Percentiles rank a stretch among this genome's conserved stretches.
Conservation (phyloP, 2,888 invertebrate genomes). For the Chironomus tentans region DNA sequence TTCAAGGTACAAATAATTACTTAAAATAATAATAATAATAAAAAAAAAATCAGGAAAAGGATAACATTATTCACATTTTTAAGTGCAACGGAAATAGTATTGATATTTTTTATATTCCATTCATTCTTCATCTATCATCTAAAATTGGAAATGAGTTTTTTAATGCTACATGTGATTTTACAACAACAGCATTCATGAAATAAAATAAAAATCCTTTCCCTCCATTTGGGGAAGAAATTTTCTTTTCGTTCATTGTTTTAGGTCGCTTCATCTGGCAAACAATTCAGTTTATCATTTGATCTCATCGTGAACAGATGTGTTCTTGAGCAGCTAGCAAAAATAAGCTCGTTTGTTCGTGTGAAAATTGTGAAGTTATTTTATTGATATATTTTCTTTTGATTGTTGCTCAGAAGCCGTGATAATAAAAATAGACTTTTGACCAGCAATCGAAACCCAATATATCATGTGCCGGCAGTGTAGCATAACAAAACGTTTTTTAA, state of each 20-base stretch:
- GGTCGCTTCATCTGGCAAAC: background rate
- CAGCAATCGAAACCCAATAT: constrained; percentile 23
- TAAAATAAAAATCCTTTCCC: background rate
- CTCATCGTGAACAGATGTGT: background rate
- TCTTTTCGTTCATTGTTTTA: too few species aligned
- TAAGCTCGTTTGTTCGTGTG: background rate
- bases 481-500: background rate
- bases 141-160: too few species aligned
- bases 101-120: too few species aligned
- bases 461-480: background rate
- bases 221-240: background rate
- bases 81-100: too few species aligned
- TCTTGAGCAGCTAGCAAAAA: background rate
- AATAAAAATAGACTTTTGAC: constrained; percentile 6
- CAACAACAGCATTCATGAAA: too few species aligned
- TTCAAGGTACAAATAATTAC: too few species aligned
- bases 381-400: constrained; percentile 25
- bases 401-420: constrained; percentile 27
- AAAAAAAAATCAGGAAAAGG: too few species aligned
- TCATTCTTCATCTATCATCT: too few species aligned
- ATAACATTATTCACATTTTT: too few species aligned
- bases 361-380: background rate
- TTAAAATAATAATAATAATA: too few species aligned
- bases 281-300: background rate
- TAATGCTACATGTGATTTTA: too few species aligned